phyloP scores from a whole-genome alignment of 2,113 vertebrate genomes.

The Platycercus adscitus region DNA sequence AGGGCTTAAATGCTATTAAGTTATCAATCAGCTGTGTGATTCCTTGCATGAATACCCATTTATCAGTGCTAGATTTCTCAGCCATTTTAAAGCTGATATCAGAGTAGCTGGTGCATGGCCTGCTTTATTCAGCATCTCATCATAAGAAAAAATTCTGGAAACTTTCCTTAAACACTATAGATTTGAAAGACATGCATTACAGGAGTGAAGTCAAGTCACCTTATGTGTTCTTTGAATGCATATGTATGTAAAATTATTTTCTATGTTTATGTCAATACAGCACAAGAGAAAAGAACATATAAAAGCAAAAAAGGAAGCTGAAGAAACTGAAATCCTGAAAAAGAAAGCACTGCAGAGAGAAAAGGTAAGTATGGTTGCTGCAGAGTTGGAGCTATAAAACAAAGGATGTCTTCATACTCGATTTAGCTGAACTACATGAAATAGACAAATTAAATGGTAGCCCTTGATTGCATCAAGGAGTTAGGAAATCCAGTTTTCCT shows the following conservation, averaged over 20 bases:
- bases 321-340: constrained; percentile 77
- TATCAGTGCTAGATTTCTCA: not conserved
- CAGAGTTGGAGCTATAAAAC: not conserved
- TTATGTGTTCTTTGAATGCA: not conserved
- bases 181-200: not conserved
- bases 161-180: not conserved
- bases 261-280: constrained; percentile 61
- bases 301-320: constrained; percentile 74
- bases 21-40: not conserved
- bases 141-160: not conserved
- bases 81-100: not conserved
- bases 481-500: not conserved
- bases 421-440: not conserved
- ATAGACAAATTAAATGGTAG: not conserved
- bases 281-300: constrained; percentile 74
- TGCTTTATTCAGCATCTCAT: not conserved
- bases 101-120: not conserved
- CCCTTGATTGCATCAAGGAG: not conserved
- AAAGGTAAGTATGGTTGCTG: constrained; percentile 73
- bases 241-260: not conserved
- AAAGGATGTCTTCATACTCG: not conserved
- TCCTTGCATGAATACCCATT: not conserved
- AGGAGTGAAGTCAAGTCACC: not conserved
- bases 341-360: constrained; percentile 83
- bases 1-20: constrained; percentile 1